Conservation (phyloP, 2,113 vertebrate species). For the Amblyornis subalaris region DNA sequence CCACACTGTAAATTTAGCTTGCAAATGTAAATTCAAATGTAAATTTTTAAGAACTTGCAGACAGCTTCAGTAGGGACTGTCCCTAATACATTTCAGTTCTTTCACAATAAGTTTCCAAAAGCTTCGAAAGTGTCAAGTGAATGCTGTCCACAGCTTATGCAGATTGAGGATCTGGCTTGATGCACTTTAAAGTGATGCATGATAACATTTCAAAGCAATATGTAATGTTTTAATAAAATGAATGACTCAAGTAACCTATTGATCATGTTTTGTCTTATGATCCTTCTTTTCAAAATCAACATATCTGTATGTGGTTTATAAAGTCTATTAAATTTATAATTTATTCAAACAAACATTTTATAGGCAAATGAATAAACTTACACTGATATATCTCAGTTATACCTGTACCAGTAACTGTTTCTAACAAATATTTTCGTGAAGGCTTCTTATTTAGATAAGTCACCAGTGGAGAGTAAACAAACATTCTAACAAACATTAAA, state of each 20-base stretch:
- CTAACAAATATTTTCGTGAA: not conserved
- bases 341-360: slow-evolving; percentile 23
- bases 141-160: not conserved
- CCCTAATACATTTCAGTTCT: not conserved
- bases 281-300: slow-evolving; percentile 11
- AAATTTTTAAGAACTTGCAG: not conserved
- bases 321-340: not conserved
- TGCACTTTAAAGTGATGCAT: not conserved
- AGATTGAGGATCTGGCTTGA: not conserved
- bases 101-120: not conserved
- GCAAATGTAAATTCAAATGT: not conserved
- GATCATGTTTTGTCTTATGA: not conserved
- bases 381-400: not conserved
- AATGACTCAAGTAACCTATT: slow-evolving; percentile 19
- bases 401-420: not conserved
- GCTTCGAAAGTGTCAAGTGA: not conserved
- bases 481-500: slow-evolving; percentile 12
- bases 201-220: slow-evolving; percentile 4
- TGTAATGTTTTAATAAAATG: slow-evolving; percentile 8
- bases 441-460: slow-evolving; percentile 14
- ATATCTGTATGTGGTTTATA: not conserved
- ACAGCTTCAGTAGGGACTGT: not conserved
- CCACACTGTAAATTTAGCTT: not conserved
- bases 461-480: slow-evolving; percentile 41
- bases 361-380: not conserved